phyloP scores from a whole-genome alignment of 2,797 vertebrate genomes.

The Apogon hyalosoma region DNA sequence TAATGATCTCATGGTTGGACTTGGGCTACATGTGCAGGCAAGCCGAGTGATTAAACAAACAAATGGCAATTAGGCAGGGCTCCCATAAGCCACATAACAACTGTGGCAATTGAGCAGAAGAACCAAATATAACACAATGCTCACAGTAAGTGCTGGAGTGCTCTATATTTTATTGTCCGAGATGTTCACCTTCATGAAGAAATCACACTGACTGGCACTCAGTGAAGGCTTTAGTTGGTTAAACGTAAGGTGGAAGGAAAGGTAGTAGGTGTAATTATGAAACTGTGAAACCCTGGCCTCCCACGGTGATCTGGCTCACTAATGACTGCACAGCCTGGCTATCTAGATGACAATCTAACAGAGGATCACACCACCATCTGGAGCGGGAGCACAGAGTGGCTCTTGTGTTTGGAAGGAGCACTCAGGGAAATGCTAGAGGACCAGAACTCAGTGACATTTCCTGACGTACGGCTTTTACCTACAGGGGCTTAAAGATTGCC shows the following conservation, averaged over 20 bases:
- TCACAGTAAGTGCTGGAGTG: background rate
- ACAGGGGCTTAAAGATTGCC: constrained; percentile 16
- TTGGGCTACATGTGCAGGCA: constrained; percentile 59
- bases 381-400: constrained; percentile 24
- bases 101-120: constrained; percentile 36
- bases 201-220: background rate
- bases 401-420: constrained; percentile 31
- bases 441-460: constrained; percentile 54
- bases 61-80: constrained; percentile 64
- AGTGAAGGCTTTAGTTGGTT: constrained; percentile 2
- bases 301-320: constrained; percentile 17
- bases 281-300: constrained; percentile 22
- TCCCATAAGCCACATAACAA: constrained; percentile 47
- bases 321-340: background rate
- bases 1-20: constrained; percentile 68
- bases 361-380: constrained; percentile 38
- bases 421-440: constrained; percentile 44
- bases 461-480: constrained; percentile 35
- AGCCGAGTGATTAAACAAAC: constrained; percentile 73
- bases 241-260: constrained; percentile 3
- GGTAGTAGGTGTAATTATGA: constrained; percentile 22
- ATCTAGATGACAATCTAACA: constrained; percentile 16
- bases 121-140: constrained; percentile 17
- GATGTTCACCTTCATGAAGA: background rate
- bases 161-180: background rate